Percentiles rank a stretch among this genome's conserved stretches.
phyloP scores from a whole-genome alignment of 2,888 invertebrate genomes.

The Pterostichus madidus region DNA sequence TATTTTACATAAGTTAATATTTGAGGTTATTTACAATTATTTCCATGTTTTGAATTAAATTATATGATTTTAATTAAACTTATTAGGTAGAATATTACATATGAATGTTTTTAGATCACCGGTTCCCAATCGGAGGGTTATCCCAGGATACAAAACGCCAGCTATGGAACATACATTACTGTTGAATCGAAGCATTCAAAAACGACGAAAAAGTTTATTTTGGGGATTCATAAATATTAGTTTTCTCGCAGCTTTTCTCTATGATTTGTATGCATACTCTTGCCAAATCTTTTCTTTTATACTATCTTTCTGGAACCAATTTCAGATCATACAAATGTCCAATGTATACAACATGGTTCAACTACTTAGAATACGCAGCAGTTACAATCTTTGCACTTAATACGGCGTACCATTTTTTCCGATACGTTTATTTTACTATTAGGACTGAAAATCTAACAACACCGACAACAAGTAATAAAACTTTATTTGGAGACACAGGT shows the following conservation, averaged over 20 bases:
- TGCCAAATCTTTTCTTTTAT: not conserved
- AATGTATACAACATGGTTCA: conserved; percentile 75
- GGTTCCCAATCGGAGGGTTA: not conserved
- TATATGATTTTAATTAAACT: too few species aligned
- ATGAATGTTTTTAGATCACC: conserved; percentile 11
- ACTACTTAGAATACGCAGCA: conserved; percentile 77
- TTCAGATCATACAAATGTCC: conserved; percentile 77
- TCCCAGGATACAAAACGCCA: conserved; percentile 71
- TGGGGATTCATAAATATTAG: conserved; percentile 82
- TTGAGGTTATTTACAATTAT: conserved; percentile 33
- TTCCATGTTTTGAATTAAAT: too few species aligned
- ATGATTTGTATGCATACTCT: conserved; percentile 81
- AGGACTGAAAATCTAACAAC: conserved; percentile 73
- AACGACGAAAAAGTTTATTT: conserved; percentile 79
- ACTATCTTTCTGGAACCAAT: not conserved
- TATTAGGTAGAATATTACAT: too few species aligned
- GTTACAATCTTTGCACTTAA: conserved; percentile 78
- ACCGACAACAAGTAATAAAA: conserved; percentile 76
- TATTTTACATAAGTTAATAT: conserved; percentile 52
- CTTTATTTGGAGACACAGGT: conserved; percentile 78
- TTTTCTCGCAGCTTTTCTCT: conserved; percentile 79
- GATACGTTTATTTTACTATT: conserved; percentile 77
- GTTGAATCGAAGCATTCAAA: conserved; percentile 78
- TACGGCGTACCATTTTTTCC: conserved; percentile 78
- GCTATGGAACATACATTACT: conserved; percentile 80